These are phyloP conservation scores for Tetrapedia diversipes DNA, from an alignment of 2,888 invertebrate species.

Conservation along the genomic window DNA sequence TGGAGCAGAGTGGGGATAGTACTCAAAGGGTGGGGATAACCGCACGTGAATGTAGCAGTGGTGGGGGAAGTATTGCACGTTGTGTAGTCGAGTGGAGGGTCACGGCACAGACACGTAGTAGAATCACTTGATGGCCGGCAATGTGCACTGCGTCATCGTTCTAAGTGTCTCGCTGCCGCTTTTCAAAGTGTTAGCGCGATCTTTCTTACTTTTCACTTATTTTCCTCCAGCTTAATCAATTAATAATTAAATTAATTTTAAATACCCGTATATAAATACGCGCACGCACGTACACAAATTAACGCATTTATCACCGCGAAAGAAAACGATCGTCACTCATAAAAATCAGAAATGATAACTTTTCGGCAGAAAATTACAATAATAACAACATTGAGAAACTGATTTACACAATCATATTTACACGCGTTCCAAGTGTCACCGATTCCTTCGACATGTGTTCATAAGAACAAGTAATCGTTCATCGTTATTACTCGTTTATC, in stretches of 20 bases:
- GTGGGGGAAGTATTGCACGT: conserved; percentile 55
- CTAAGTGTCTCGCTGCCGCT: conserved; percentile 74
- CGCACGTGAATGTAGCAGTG: conserved; percentile 41
- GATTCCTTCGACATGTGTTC: not conserved
- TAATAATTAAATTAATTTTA: not conserved
- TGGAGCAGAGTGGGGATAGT: conserved; percentile 10
- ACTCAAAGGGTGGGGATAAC: conserved; percentile 24
- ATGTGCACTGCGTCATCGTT: conserved; percentile 80
- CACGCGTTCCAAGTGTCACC: conserved; percentile 10
- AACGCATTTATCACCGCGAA: not conserved
- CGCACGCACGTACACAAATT: not conserved
- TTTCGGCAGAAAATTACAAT: not conserved
- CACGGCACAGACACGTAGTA: conserved; percentile 56
- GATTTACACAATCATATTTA: not conserved
- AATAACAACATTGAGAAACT: not conserved
- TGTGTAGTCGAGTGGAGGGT: conserved; percentile 51
- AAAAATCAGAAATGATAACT: not conserved
- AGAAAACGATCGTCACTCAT: not conserved
- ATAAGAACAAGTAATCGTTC: too few relatives aligned
- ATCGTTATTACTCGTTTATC: not conserved
- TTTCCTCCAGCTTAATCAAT: not conserved
- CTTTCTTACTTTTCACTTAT: not conserved
- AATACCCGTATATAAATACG: not conserved
- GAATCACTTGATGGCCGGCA: conserved; percentile 75
- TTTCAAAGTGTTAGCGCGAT: conserved; percentile 33